phyloP scores from a whole-genome alignment of 1,140 invertebrate species.

The Tachypleus tridentatus region DNA sequence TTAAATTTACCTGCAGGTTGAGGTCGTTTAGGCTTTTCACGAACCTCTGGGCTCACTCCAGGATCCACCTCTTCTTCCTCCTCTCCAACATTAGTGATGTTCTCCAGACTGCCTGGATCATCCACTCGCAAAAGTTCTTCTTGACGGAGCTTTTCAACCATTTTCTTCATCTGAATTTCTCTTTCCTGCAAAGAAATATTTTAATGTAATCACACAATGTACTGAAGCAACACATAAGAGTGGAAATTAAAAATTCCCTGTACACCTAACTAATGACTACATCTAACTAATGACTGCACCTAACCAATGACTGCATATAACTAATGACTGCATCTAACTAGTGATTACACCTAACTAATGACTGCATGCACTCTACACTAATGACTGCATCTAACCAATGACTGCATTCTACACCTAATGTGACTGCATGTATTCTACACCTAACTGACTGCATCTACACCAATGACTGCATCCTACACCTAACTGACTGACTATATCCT shows the following conservation, averaged over 20 bases:
- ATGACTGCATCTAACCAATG: no score
- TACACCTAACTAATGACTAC: no score
- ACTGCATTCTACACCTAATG: no score
- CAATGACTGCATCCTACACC: no score
- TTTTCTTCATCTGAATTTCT: conserved; percentile 39
- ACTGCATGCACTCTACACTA: no score
- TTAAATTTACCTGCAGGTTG: conserved; percentile 13
- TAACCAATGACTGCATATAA: no score
- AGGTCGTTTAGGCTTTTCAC: conserved; percentile 14
- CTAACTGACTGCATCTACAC: no score
- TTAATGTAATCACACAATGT: not conserved
- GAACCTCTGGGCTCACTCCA: conserved; percentile 6
- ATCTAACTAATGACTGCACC: no score
- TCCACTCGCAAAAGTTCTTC: conserved; percentile 36
- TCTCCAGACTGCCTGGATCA: conserved; percentile 15
- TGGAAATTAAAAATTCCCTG: not conserved
- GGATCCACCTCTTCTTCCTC: conserved; percentile 15
- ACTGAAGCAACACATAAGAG: not conserved
- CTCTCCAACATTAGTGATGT: conserved; percentile 21
- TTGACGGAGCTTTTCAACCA: conserved; percentile 38
- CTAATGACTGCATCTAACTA: no score
- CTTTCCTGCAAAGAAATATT: conserved; percentile 20
- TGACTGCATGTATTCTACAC: no score
- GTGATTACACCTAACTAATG: no score
- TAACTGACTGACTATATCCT: no score